Evolutionary conservation across 2,888 invertebrate genomes (phyloP), one percentile per base, ranked within the genome.

Genomic region (Proisotoma minuta): DNA sequence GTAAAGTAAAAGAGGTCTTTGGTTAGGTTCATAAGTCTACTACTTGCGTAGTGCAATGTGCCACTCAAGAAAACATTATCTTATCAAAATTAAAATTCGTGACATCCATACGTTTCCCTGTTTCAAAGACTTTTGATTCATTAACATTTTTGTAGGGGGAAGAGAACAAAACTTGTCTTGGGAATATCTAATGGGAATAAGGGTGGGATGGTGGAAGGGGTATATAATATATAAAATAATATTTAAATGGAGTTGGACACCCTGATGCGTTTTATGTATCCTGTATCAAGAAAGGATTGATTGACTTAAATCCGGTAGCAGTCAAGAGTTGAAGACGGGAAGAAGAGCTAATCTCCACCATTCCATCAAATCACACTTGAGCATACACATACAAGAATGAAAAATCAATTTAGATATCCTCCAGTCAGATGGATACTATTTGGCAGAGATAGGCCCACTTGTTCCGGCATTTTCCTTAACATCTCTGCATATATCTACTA

Each of bases 271-370:
- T 51, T 51, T 51, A 60, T 24, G 60, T 26, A 39, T 54, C 60
- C 40, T 24, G 5, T 59, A 40, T 26, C 20, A 27, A 50, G 49
- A 28, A 50, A 47, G 22, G 56, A 48, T 27, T 49, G 52, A 52
- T 52, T 60, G 52, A 47, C 52, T 52, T 48, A 52, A 49, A 54
- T 54, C 60, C 54, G 54, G 60, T 60, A 49, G 60, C 54, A 39
- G 56, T 22, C 29, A 23, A 60, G n/a, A n/a, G 8, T 40, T n/a
- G 18, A 47, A 47, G 57, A 40, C 23, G 47, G 57, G 57, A 57
- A 57, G 27, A 57, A n/a, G 27, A 57, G 57, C 57, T 47, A 40
- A 57, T 57, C 47, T 57, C 24, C 27, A 5, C 57, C 12, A 47
- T 47, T 57, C 27, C 43, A 57, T 47, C 43, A 57, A 47, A 40